Percentiles rank a stretch among this genome's conserved stretches.
Conservation (phyloP, 2,888 invertebrate species). For the Megaustenia siamemsis region DNA sequence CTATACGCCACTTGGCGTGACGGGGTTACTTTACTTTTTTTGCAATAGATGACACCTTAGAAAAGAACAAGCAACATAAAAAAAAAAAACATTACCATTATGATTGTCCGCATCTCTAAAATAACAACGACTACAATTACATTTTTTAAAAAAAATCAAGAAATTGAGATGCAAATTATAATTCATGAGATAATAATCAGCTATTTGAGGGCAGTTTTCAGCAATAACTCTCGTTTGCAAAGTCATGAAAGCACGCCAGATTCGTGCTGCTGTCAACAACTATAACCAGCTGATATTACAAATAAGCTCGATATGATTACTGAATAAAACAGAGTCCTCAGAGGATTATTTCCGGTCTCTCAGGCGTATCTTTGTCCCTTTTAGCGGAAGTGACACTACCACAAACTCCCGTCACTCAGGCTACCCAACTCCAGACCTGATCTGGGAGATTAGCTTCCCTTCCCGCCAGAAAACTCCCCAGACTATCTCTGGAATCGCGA, state of each 20-base stretch:
- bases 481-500: slow-evolving; percentile 43
- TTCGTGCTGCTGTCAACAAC: too few species aligned
- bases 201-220: neutral
- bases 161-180: too few species aligned
- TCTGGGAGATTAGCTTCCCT: slow-evolving; percentile 32
- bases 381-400: slow-evolving; percentile 37
- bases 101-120: too few species aligned
- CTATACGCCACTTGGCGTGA: too few species aligned
- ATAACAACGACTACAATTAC: too few species aligned
- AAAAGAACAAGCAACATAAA: too few species aligned
- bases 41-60: too few species aligned
- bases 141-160: too few species aligned
- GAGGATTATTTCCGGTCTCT: slow-evolving; percentile 20
- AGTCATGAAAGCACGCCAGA: neutral
- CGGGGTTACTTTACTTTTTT: too few species aligned
- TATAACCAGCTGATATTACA: neutral
- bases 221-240: neutral
- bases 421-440: slow-evolving; percentile 32
- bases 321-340: slow-evolving; percentile 18
- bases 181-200: too few species aligned
- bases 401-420: slow-evolving; percentile 27
- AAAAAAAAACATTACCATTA: too few species aligned
- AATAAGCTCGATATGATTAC: neutral
- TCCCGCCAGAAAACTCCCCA: slow-evolving; percentile 19
- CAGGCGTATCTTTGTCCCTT: slow-evolving; percentile 24